These are phyloP conservation scores for Pogona vitticeps DNA, from an alignment of 2,113 vertebrate species.

Conservation along the genomic window DNA sequence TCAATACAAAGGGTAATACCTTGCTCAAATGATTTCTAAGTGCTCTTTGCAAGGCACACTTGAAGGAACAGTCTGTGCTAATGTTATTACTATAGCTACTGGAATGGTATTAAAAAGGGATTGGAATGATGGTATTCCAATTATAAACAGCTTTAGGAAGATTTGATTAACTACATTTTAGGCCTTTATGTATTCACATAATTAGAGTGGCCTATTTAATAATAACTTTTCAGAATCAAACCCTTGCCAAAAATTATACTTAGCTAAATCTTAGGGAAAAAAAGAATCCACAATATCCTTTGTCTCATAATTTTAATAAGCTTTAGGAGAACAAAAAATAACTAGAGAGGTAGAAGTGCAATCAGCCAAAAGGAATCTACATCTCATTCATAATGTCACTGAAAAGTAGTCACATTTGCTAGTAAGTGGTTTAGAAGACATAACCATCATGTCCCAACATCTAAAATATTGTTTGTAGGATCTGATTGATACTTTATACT, in stretches of 20 bases:
- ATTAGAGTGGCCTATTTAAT: constrained; percentile 25
- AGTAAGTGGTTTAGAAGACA: not conserved
- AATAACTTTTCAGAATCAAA: constrained; percentile 17
- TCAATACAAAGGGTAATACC: not conserved
- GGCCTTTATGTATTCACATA: not conserved
- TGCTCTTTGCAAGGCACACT: not conserved
- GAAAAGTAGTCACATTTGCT: not conserved
- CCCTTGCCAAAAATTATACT: constrained; percentile 8
- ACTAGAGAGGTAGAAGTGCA: not conserved
- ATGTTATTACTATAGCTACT: constrained; percentile 14
- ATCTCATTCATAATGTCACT: not conserved
- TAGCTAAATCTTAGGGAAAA: not conserved
- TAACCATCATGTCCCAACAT: not conserved
- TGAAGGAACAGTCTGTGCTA: constrained; percentile 17
- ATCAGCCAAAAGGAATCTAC: not conserved
- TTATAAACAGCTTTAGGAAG: constrained; percentile 32
- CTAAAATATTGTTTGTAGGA: not conserved
- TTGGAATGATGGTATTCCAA: constrained; percentile 3
- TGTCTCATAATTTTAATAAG: not conserved
- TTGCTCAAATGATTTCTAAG: constrained; percentile 7
- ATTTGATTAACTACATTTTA: constrained; percentile 28
- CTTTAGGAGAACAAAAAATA: constrained; percentile 6
- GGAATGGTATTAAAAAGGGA: constrained; percentile 14
- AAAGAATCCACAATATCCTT: not conserved
- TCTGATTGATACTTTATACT: not conserved